Conservation (phyloP, 1,140 invertebrate genomes). For the Papilio dardanus region DNA sequence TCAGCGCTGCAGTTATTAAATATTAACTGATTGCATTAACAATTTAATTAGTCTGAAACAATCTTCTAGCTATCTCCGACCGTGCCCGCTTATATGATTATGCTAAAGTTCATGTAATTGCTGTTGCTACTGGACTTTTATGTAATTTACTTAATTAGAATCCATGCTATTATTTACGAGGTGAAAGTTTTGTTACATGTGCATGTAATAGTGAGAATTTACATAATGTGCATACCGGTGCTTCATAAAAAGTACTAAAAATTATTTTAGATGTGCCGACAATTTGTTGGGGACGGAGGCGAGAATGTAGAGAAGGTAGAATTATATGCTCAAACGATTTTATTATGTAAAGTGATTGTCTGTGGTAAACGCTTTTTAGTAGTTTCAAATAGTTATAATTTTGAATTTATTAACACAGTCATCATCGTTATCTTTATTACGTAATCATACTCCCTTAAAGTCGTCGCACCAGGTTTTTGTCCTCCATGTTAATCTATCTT, state of each 20-base stretch:
- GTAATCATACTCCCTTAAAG: too few relatives aligned
- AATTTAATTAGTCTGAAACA: constrained; percentile 53
- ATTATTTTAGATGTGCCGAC: neutral
- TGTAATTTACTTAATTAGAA: constrained; percentile 35
- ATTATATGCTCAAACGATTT: neutral
- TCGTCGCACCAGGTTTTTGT: too few relatives aligned
- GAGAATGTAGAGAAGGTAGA: constrained; percentile 4
- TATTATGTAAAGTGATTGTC: constrained; percentile 9
- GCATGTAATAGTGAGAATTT: constrained; percentile 7
- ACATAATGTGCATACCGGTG: constrained; percentile 18
- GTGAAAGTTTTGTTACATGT: constrained; percentile 34
- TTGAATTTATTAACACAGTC: neutral
- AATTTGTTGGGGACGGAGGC: neutral
- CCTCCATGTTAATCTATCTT: too few relatives aligned
- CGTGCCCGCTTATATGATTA: constrained; percentile 23
- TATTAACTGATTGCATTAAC: constrained; percentile 55
- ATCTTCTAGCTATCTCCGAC: constrained; percentile 41
- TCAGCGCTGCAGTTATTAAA: constrained; percentile 52
- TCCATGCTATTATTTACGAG: constrained; percentile 35
- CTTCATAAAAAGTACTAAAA: neutral
- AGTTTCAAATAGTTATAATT: neutral
- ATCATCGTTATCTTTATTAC: neutral
- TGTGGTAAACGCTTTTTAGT: neutral
- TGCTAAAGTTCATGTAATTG: constrained; percentile 32
- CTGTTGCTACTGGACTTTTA: constrained; percentile 32